phyloP scores from a whole-genome alignment of 2,113 vertebrate species.

The Clarias macrocephalus region DNA sequence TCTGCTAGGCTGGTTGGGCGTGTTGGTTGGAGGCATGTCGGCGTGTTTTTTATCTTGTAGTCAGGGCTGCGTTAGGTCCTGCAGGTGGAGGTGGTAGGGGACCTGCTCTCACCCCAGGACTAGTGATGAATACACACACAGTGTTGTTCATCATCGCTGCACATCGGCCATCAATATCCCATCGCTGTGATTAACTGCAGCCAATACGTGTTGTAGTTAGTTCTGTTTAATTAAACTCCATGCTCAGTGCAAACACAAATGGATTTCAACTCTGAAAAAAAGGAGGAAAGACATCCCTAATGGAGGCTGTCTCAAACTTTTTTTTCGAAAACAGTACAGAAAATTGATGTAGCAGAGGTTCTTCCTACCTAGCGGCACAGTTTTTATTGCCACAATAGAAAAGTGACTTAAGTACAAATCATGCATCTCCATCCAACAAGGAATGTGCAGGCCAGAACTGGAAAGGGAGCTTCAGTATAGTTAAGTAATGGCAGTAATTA shows the following conservation, averaged over 20 bases:
- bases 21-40: conserved; percentile 25
- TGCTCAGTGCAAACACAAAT: conserved; percentile 37
- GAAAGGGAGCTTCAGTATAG: conserved; percentile 10
- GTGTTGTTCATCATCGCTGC: conserved; percentile 36
- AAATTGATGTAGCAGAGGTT: conserved; percentile 25
- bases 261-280: conserved; percentile 6
- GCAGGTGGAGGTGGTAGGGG: conserved; percentile 48
- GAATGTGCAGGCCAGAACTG: neutral
- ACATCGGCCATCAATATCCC: conserved; percentile 44
- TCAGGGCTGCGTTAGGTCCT: conserved; percentile 12
- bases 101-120: conserved; percentile 40
- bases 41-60: conserved; percentile 45
- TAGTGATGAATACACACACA: conserved; percentile 47
- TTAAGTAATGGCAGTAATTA: conserved; percentile 49
- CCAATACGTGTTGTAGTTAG: conserved; percentile 55
- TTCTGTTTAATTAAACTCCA: conserved; percentile 58
- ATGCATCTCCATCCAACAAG: conserved; percentile 29
- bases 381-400: conserved; percentile 43
- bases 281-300: conserved; percentile 18
- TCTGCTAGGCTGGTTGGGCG: conserved; percentile 28
- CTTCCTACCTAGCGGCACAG: conserved; percentile 30
- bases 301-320: conserved; percentile 16
- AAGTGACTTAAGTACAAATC: conserved; percentile 20
- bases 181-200: conserved; percentile 54
- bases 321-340: conserved; percentile 10